phyloP scores from a whole-genome alignment of 2,113 vertebrate genomes.

The Spizaetus ornatus region DNA sequence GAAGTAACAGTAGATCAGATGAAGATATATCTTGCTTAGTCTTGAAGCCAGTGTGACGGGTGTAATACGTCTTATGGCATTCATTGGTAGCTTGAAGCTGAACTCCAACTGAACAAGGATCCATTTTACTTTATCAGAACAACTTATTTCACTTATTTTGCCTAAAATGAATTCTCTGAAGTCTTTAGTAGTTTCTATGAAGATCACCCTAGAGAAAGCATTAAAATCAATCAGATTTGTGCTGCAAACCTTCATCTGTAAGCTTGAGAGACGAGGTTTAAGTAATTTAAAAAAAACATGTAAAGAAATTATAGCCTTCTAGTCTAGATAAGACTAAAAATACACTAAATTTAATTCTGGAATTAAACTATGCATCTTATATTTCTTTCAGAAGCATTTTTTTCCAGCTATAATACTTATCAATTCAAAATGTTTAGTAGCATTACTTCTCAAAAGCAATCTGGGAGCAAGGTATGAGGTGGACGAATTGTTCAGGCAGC shows the following conservation, averaged over 20 bases:
- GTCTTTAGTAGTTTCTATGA: slow-evolving; percentile 11
- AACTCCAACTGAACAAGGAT: slow-evolving; percentile 78
- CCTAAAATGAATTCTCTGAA: neutral
- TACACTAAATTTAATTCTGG: neutral
- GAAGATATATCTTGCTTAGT: slow-evolving; percentile 73
- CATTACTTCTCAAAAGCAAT: neutral
- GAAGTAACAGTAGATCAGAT: slow-evolving; percentile 74
- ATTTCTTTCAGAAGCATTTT: neutral
- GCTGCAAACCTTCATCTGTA: slow-evolving; percentile 2
- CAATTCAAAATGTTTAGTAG: neutral
- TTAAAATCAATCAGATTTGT: slow-evolving; percentile 53
- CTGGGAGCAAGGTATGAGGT: neutral
- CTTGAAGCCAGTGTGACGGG: slow-evolving; percentile 75
- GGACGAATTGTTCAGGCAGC: neutral
- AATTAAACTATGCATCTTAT: neutral
- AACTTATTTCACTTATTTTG: neutral
- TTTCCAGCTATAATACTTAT: neutral
- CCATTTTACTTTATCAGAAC: slow-evolving; percentile 56
- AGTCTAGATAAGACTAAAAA: neutral
- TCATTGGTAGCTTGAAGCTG: slow-evolving; percentile 74
- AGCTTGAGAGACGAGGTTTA: neutral
- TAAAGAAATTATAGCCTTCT: neutral
- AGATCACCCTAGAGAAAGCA: slow-evolving; percentile 58
- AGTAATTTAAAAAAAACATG: neutral
- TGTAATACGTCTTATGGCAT: slow-evolving; percentile 77